A percentile compares a stretch with the other conserved stretches of the same genome.
phyloP scores from a whole-genome alignment of 2,797 vertebrate species.

The Ataeniobius toweri region DNA sequence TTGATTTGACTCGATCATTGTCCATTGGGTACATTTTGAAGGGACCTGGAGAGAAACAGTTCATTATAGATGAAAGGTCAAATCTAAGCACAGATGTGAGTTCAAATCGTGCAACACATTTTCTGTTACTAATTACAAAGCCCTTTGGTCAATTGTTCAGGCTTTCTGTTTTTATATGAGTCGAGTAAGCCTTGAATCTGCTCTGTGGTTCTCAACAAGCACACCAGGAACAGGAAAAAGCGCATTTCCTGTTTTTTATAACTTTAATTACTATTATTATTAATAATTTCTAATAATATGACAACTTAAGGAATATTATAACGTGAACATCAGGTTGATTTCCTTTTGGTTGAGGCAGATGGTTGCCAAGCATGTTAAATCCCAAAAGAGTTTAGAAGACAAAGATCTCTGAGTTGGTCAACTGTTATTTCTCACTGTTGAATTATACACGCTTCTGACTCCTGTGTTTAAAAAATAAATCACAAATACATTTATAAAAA shows the following conservation, averaged over 20 bases:
- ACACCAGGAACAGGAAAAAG: too few relatives aligned
- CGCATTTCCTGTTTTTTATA: too few relatives aligned
- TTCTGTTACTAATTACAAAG: not conserved
- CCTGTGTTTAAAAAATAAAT: slow-evolving; percentile 15
- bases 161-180: not conserved
- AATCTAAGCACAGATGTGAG: not conserved
- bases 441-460: slow-evolving; percentile 9
- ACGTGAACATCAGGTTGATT: too few relatives aligned
- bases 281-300: too few relatives aligned
- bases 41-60: not conserved
- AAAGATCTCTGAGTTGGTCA: not conserved
- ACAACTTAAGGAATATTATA: too few relatives aligned
- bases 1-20: not conserved
- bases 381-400: not conserved
- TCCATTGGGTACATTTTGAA: not conserved
- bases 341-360: too few relatives aligned
- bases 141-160: not conserved
- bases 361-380: too few relatives aligned
- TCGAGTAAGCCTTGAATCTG: too few relatives aligned
- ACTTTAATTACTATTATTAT: too few relatives aligned
- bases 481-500: slow-evolving; percentile 31
- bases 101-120: not conserved
- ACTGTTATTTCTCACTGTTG: not conserved
- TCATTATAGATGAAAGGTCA: not conserved
- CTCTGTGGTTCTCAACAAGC: too few relatives aligned